These are phyloP conservation scores for Portevinia maculata DNA, from an alignment of 2,888 invertebrate species.

Conservation along the genomic window DNA sequence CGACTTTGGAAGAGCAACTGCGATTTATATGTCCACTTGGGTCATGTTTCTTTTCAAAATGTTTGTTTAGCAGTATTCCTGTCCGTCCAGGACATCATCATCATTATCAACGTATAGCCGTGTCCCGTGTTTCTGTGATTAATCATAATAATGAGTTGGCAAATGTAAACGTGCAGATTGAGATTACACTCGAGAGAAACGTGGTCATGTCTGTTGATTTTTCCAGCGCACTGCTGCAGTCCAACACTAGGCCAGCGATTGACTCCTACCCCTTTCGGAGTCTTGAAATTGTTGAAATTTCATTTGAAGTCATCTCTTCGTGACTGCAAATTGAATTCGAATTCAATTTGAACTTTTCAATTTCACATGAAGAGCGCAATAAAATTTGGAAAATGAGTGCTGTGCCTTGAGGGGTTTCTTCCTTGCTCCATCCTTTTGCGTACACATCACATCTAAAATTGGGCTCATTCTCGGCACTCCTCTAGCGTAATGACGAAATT, in stretches of 20 bases:
- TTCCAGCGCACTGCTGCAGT: slow-evolving; percentile 13
- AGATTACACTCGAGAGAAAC: slow-evolving; percentile 45
- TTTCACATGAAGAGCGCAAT: slow-evolving; percentile 76
- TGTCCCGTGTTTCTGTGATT: slow-evolving; percentile 63
- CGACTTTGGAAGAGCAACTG: background rate
- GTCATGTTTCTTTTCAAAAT: slow-evolving; percentile 68
- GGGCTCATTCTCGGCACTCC: slow-evolving; percentile 13
- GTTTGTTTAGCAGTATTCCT: slow-evolving; percentile 67
- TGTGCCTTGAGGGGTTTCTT: slow-evolving; percentile 45
- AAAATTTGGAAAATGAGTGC: slow-evolving; percentile 52
- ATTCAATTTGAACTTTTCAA: slow-evolving; percentile 81
- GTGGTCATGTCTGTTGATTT: slow-evolving; percentile 58
- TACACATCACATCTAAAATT: slow-evolving; percentile 9
- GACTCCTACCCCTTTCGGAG: background rate
- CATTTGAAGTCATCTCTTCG: slow-evolving; percentile 57
- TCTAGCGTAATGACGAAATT: slow-evolving; percentile 63
- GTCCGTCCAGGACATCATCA: slow-evolving; percentile 51
- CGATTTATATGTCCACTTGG: slow-evolving; percentile 65
- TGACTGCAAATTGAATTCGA: slow-evolving; percentile 82
- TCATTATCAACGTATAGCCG: slow-evolving; percentile 26
- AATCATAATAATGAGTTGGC: slow-evolving; percentile 71
- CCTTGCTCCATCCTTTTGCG: slow-evolving; percentile 12
- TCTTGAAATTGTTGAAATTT: slow-evolving; percentile 62
- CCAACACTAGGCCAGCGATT: background rate
- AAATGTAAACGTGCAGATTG: slow-evolving; percentile 59